Evolutionary conservation across 2,888 invertebrate species (phyloP).

Genomic region (Hydrotaea diabolus): DNA sequence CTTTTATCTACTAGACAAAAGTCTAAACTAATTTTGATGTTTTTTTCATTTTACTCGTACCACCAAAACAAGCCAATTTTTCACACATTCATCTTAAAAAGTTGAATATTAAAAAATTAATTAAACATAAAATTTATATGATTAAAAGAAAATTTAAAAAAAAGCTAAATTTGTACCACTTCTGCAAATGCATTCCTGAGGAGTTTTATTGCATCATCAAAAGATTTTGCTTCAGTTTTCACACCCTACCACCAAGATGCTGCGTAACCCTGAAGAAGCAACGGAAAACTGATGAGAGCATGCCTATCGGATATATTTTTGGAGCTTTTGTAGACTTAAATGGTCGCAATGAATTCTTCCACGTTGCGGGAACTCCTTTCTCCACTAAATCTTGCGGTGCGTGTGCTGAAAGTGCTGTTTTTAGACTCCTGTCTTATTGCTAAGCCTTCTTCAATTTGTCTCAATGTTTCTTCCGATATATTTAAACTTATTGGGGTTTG

Average conservation of each 20-base stretch:
- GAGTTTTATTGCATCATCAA: slow-evolving; percentile 38
- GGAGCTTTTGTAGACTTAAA: slow-evolving; percentile 34
- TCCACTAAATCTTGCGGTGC: slow-evolving; percentile 46
- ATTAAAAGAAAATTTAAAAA: too few species aligned
- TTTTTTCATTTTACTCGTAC: too few species aligned
- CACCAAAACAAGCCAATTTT: too few species aligned
- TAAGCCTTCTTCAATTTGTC: not conserved
- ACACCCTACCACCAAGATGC: not conserved
- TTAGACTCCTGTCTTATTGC: slow-evolving; percentile 16
- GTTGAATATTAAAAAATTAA: too few species aligned
- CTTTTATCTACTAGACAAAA: too few species aligned
- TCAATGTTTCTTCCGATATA: not conserved
- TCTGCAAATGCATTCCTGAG: slow-evolving; percentile 39
- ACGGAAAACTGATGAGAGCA: not conserved
- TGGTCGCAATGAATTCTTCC: slow-evolving; percentile 52
- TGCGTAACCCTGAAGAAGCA: slow-evolving; percentile 4
- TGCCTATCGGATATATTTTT: not conserved
- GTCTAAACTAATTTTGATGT: too few species aligned
- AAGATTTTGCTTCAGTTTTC: slow-evolving; percentile 17
- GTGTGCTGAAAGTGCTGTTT: slow-evolving; percentile 27
- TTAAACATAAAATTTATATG: too few species aligned
- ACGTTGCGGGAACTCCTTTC: slow-evolving; percentile 36
- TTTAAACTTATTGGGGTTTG: not conserved
- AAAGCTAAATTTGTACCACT: too few species aligned
- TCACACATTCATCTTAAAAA: too few species aligned